Percentiles rank a stretch among this genome's conserved stretches.
Conservation (phyloP, 2,113 vertebrate species). For the Potamarius usumacintae region DNA sequence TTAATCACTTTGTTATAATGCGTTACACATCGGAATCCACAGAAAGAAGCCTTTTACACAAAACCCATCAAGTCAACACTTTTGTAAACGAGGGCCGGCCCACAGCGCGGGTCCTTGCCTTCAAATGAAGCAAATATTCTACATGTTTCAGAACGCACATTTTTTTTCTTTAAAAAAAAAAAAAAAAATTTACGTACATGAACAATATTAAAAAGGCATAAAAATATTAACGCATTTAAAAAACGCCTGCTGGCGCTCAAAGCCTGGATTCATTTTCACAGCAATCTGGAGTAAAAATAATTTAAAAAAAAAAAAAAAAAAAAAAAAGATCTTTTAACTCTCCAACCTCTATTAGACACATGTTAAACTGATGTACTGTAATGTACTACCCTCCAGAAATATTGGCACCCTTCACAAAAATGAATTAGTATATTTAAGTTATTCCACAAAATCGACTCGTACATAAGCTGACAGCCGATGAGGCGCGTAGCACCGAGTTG, state of each 20-base stretch:
- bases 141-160: not conserved
- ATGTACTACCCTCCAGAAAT: not conserved
- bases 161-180: not conserved
- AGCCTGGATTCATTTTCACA: not conserved
- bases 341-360: not conserved
- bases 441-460: no score
- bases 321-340: not conserved
- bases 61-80: not conserved
- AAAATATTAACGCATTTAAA: not conserved
- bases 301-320: not conserved
- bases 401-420: not conserved
- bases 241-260: not conserved
- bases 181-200: not conserved
- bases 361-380: no score
- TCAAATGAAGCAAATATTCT: not conserved
- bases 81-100: not conserved
- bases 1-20: not conserved
- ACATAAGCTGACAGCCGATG: no score
- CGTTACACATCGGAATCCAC: not conserved
- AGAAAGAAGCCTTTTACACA: slow-evolving; percentile 1
- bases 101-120: not conserved
- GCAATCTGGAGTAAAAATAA: not conserved
- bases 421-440: no score
- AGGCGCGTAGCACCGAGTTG: no score
- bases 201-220: not conserved